These are phyloP conservation scores for Penaeus monodon DNA, from an alignment of 2,888 invertebrate species.

Conservation along the genomic window DNA sequence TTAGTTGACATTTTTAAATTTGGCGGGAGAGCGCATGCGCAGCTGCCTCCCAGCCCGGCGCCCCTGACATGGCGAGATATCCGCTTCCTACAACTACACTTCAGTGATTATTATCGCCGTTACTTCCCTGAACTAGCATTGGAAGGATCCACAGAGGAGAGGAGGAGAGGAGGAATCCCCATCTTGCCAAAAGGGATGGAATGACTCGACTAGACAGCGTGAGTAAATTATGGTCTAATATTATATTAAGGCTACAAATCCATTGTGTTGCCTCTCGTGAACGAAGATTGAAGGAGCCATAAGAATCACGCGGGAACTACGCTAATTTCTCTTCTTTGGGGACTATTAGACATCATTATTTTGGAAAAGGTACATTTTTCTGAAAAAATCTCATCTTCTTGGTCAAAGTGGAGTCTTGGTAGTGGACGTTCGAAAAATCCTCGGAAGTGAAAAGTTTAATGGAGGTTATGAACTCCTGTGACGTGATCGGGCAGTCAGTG, in stretches of 20 bases:
- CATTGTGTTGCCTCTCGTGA: conserved; percentile 30
- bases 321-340: background rate
- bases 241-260: conserved; percentile 16
- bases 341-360: too few relatives aligned
- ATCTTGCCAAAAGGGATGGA: conserved; percentile 16
- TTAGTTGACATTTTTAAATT: background rate
- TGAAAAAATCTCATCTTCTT: too few relatives aligned
- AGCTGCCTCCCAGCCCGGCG: conserved; percentile 5
- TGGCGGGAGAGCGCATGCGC: conserved; percentile 45
- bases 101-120: conserved; percentile 1
- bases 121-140: background rate
- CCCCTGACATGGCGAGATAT: conserved; percentile 48
- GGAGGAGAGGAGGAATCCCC: conserved; percentile 30
- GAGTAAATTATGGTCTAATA: conserved; percentile 42
- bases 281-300: conserved; percentile 44
- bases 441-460: conserved; percentile 5
- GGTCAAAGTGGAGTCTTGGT: too few relatives aligned
- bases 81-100: conserved; percentile 18
- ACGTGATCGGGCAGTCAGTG: conserved; percentile 24
- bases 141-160: background rate
- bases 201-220: background rate
- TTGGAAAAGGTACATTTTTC: too few relatives aligned
- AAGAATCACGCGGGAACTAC: conserved; percentile 43
- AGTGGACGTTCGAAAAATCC: too few relatives aligned
- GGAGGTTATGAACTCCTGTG: background rate